A percentile compares a stretch with the other conserved stretches of the same genome.
Evolutionary conservation across 2,797 vertebrate genomes (phyloP).

Genomic region (Gastrophryne carolinensis): DNA sequence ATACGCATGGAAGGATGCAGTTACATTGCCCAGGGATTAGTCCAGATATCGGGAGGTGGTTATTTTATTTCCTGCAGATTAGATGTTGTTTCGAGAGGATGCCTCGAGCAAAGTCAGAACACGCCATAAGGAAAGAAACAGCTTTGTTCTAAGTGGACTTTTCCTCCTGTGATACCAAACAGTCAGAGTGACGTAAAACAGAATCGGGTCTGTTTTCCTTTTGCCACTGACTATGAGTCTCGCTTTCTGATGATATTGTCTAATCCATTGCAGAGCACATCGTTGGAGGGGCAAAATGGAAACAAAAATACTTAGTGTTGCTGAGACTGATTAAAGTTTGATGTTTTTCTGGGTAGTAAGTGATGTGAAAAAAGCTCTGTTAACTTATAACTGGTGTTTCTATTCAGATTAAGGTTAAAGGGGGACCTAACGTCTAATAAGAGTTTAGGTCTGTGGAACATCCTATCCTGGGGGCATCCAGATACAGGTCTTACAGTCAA

Average conservation of each 20-base stretch:
- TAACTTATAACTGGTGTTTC: too few species aligned
- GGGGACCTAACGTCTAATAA: too few species aligned
- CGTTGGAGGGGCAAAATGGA: background rate
- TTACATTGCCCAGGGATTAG: constrained; percentile 5
- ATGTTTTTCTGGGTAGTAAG: background rate
- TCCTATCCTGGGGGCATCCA: too few species aligned
- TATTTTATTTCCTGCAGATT: constrained; percentile 31
- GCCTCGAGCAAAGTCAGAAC: background rate
- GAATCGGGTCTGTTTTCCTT: constrained; percentile 14
- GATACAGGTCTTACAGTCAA: too few species aligned
- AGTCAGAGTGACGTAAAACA: constrained; percentile 24
- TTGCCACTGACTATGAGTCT: background rate
- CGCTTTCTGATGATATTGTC: background rate
- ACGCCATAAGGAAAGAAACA: background rate
- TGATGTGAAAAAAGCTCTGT: background rate
- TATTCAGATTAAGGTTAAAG: too few species aligned
- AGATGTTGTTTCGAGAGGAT: constrained; percentile 15
- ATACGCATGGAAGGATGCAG: background rate
- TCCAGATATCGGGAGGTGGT: background rate
- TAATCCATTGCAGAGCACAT: background rate
- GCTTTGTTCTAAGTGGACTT: background rate
- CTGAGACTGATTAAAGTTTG: background rate
- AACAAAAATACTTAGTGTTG: background rate
- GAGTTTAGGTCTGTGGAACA: too few species aligned
- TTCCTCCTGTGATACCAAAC: constrained; percentile 7